Evolutionary conservation across 2,888 invertebrate genomes (phyloP).

Genomic region (Cephus rjabovi): DNA sequence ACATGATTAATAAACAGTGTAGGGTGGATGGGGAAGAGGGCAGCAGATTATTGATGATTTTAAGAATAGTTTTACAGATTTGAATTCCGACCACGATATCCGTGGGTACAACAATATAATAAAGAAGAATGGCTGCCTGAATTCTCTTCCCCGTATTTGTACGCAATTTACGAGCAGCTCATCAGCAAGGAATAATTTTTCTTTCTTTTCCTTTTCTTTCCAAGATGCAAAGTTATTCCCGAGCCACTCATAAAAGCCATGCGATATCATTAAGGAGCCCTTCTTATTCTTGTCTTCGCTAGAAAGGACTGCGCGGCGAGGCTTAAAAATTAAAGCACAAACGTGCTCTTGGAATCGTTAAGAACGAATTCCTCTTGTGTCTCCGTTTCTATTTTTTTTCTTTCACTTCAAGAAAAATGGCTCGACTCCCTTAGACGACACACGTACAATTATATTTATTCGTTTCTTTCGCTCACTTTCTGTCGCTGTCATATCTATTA

Average conservation of each 20-base stretch:
- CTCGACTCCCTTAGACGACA: not conserved
- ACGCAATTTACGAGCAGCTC: not conserved
- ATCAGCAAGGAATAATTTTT: not conserved
- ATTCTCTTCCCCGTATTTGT: not conserved
- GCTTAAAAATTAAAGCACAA: not conserved
- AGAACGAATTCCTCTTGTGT: not conserved
- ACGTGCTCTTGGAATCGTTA: not conserved
- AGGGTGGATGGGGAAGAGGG: not conserved
- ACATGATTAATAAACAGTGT: constrained; percentile 42
- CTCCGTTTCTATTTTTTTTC: constrained; percentile 15
- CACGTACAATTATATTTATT: constrained; percentile 15
- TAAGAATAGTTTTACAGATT: not conserved
- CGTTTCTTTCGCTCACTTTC: constrained; percentile 25
- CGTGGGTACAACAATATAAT: not conserved
- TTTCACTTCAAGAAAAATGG: constrained; percentile 6
- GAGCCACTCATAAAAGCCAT: constrained; percentile 10
- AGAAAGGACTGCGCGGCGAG: not conserved
- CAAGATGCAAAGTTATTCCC: not conserved
- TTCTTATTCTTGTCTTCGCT: not conserved
- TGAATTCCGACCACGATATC: not conserved
- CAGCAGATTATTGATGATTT: not conserved
- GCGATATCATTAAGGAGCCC: constrained; percentile 1
- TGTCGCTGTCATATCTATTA: not conserved
- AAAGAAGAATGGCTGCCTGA: not conserved
- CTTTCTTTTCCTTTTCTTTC: constrained; percentile 19